Conservation (phyloP, 2,888 invertebrate species). For the Papilio gigon region DNA sequence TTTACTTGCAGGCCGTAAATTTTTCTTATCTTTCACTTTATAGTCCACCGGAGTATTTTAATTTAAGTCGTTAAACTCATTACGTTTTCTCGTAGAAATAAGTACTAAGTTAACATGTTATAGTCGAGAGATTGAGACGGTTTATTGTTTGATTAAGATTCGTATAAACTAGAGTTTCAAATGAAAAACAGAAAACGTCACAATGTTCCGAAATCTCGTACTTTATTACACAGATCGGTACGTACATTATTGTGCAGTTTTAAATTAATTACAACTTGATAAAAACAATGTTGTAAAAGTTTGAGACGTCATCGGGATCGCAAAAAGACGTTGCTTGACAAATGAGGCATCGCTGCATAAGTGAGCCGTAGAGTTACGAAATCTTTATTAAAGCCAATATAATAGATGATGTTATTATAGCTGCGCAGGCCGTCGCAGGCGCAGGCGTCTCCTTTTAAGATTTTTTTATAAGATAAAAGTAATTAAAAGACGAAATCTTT, state of each 20-base stretch:
- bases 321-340: slow-evolving; percentile 11
- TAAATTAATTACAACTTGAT: neutral
- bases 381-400: too few relatives aligned
- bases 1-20: neutral
- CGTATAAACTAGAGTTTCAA: neutral
- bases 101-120: neutral
- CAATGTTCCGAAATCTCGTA: too few relatives aligned
- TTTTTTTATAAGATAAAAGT: too few relatives aligned
- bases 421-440: too few relatives aligned
- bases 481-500: too few relatives aligned
- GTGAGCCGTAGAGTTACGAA: neutral
- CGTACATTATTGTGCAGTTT: neutral
- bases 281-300: neutral
- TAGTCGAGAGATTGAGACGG: neutral
- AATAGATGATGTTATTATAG: too few relatives aligned
- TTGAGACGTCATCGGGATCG: neutral
- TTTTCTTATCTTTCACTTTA: slow-evolving; percentile 9
- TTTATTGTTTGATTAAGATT: neutral
- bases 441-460: too few relatives aligned
- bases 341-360: neutral
- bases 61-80: neutral
- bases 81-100: neutral
- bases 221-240: too few relatives aligned
- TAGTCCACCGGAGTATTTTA: neutral
- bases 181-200: neutral